Base-by-base conservation (phyloP, 2,113 vertebrate genomes). In the Nesogale talazaci region DNA sequence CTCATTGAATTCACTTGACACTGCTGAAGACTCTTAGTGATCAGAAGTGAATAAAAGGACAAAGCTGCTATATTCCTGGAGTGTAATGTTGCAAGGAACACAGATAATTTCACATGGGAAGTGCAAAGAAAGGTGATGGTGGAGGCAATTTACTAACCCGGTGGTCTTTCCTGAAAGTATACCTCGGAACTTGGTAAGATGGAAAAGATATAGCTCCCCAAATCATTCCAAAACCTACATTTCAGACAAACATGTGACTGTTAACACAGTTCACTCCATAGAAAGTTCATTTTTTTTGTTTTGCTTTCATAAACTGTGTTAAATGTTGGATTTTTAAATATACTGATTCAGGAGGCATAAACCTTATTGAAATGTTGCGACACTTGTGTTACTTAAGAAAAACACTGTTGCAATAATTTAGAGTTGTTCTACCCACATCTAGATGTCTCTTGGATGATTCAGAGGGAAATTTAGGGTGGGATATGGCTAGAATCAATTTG, bases 401-500 rank as follows among this genome's bases (percentile, higher is more conserved):
- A 89, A 72, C n/a, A 89, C n/a, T 61, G 77, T 70, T 95, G 93
- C 91, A 86, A 86, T 85, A 88, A 92, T 42, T 88, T 65, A 29
- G 12, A 70, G 40, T 23, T 84, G 22, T 92, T 85, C 22, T 88
- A 84, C 63, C 85, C 86, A 92, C 63, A 79, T 57, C 23, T 86
- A 34, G 34, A 63, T 94, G 63, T 57, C 34, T 91, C 75, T 80
- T 79, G 69, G 61, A 65, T 96, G 94, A 96, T 82, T 96, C 96
- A 94, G 81, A 85, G 78, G 77, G 57, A 89, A 94, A 89, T 3
- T 93, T 89, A 83, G 84, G 38, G 59, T 88, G 81, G 87, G 46
- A 59, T 77, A 61, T 79, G 65, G 75, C 91, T 67, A 82, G 87
- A 94, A 89, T 82, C 15, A 61, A 86, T 80, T 87, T 95, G 70